These are phyloP conservation scores for Noctua janthe DNA, from an alignment of 2,888 invertebrate species.

Conservation along the genomic window DNA sequence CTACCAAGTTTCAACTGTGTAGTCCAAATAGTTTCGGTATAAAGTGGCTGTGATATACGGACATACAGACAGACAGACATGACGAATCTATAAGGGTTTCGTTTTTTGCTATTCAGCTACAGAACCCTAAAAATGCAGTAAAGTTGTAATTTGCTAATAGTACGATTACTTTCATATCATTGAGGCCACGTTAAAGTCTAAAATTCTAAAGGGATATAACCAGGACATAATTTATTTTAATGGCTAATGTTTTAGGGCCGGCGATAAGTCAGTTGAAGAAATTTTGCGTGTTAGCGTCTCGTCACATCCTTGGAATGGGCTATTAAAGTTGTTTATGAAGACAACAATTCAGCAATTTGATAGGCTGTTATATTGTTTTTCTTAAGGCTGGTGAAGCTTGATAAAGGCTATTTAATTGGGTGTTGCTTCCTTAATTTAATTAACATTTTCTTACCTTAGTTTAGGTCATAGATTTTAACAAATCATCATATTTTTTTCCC, in stretches of 20 bases:
- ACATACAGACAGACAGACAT: too few species aligned
- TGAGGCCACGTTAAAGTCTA: background rate
- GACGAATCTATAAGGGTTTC: too few species aligned
- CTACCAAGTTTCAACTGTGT: too few species aligned
- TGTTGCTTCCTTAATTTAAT: background rate
- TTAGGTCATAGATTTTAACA: background rate
- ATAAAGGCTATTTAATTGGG: background rate
- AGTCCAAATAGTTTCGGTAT: too few species aligned
- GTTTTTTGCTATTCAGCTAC: too few species aligned
- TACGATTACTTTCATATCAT: too few species aligned
- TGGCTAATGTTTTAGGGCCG: constrained; percentile 29
- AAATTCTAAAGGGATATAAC: constrained; percentile 24
- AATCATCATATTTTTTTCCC: background rate
- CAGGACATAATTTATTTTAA: constrained; percentile 35
- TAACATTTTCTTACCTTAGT: background rate
- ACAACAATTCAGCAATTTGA: constrained; percentile 27
- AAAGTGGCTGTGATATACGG: too few species aligned
- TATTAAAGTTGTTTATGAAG: constrained; percentile 51
- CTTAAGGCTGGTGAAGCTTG: background rate
- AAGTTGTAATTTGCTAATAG: background rate
- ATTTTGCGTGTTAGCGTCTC: constrained; percentile 40
- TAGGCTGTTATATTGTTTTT: constrained; percentile 27
- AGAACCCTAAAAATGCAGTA: background rate
- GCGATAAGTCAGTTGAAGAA: constrained; percentile 39
- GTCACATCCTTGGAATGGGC: constrained; percentile 40